Conservation (phyloP, 2,113 vertebrate genomes). For the Rafetus swinhoei region DNA sequence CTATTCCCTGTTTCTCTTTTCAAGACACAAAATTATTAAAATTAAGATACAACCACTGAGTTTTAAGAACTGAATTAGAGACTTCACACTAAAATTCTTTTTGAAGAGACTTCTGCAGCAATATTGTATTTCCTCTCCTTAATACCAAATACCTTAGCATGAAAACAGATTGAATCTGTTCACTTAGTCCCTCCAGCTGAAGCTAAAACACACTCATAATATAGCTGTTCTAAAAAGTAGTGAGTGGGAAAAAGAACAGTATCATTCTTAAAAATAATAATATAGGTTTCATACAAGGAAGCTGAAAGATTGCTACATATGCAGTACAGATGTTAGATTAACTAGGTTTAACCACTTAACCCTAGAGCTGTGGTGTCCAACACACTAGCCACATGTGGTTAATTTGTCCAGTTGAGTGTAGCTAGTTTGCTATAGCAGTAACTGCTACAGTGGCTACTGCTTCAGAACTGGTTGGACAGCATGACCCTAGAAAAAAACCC, state of each 20-base stretch:
- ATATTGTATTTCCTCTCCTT: rapidly evolving
- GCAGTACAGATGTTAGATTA: no score
- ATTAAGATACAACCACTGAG: not conserved
- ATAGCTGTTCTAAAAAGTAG: not conserved
- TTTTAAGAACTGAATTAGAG: not conserved
- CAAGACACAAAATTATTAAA: not conserved
- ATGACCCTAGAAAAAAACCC: no score
- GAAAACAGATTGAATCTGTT: not conserved
- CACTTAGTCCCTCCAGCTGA: not conserved
- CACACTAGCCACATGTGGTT: no score
- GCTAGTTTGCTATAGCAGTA: no score
- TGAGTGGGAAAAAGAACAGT: not conserved
- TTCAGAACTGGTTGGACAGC: no score
- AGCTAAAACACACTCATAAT: not conserved
- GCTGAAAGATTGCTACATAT: not conserved
- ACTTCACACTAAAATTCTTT: not conserved
- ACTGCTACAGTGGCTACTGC: no score
- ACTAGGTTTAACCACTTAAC: no score
- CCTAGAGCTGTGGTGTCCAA: no score
- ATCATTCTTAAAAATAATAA: not conserved
- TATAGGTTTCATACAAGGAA: not conserved
- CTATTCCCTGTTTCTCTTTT: not conserved
- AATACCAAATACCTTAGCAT: not conserved
- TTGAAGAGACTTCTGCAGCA: not conserved
- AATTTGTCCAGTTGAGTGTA: no score